Evolutionary conservation across 1,140 invertebrate species (phyloP).

Genomic region (Neelides sp.): DNA sequence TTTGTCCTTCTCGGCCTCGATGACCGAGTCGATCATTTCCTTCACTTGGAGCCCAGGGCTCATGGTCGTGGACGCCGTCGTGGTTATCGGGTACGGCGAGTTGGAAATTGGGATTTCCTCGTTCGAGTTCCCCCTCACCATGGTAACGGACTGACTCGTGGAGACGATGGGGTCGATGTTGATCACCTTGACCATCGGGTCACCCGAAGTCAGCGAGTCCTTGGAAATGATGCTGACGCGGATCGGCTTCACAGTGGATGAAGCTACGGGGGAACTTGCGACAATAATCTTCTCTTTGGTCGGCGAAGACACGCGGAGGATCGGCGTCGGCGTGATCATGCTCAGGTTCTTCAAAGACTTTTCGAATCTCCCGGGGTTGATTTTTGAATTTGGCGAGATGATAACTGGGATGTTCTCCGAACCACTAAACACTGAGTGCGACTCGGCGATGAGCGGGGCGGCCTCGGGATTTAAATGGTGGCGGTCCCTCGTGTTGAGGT

Average conservation of each 20-base stretch:
- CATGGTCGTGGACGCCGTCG: too few relatives aligned
- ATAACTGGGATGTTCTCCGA: conserved; percentile 12
- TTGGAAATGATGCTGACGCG: conserved; percentile 29
- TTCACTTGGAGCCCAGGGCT: too few relatives aligned
- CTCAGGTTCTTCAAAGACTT: conserved; percentile 21
- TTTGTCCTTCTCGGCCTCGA: too few relatives aligned
- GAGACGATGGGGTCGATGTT: conserved; percentile 15
- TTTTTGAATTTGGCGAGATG: conserved; percentile 2
- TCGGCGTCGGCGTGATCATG: background rate
- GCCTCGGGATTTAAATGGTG: conserved; percentile 7
- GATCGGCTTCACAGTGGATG: conserved; percentile 13
- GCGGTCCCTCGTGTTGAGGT: background rate
- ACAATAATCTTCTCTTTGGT: conserved; percentile 14
- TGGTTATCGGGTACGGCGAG: too few relatives aligned
- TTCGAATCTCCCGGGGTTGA: background rate
- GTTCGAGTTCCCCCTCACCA: too few relatives aligned
- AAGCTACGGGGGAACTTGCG: background rate
- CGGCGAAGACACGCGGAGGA: conserved; percentile 14
- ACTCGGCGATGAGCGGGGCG: conserved; percentile 4
- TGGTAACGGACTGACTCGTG: too few relatives aligned
- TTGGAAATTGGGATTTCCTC: too few relatives aligned
- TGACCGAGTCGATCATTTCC: too few relatives aligned
- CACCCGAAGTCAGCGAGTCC: conserved; percentile 1
- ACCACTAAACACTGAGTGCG: background rate
- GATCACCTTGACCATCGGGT: conserved; percentile 9